Evolutionary conservation across 2,113 vertebrate genomes (phyloP), one percentile per base, ranked within the genome.

Genomic region (Cyanistes caeruleus): DNA sequence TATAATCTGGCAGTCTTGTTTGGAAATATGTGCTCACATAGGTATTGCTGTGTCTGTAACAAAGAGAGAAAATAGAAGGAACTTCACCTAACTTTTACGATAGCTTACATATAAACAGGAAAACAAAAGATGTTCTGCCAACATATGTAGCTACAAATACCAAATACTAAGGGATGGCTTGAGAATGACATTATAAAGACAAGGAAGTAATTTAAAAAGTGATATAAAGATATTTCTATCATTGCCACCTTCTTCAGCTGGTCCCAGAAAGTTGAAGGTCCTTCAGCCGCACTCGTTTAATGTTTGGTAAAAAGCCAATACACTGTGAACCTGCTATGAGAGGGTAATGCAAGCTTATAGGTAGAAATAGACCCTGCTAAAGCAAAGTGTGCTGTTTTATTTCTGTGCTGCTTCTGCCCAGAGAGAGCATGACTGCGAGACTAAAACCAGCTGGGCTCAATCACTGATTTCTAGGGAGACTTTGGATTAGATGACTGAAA

Each of bases 321-420:
- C 15, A 23, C 13, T n/a, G 19, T 48, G 69, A 74, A 64, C 23
- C 44, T 73, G 15, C 31, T 52, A 30, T 0, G 0, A 43, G 39
- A 52, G 15, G 17, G 6, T 31, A 63, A 5, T 21, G 15, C 30
- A 55, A 84, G 9, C 3, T 28, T 13, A 13, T 8, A 35, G 6
- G 31, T 83, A 20, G n/a, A 76, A 52, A 59, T 25, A 9, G 22
- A 48, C 8, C 3, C 8, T 62, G 13, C 25, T 49, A 43, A 84
- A 78, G 24, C 24, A 52, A 30, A 21, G 4, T 44, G 13, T 37
- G 41, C 33, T 67, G 77, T 21, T 53, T 84, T 56, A 3, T 77
- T 69, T 65, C 53, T 76, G 35, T 33, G 33, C 31, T 84, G 14
- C 49, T 74, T 73, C 78, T 82, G 27, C 35, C 46, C 51, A 69